These are phyloP conservation scores for Astatoreochromis straeleni DNA, from an alignment of 2,113 vertebrate species.

Conservation along the genomic window DNA sequence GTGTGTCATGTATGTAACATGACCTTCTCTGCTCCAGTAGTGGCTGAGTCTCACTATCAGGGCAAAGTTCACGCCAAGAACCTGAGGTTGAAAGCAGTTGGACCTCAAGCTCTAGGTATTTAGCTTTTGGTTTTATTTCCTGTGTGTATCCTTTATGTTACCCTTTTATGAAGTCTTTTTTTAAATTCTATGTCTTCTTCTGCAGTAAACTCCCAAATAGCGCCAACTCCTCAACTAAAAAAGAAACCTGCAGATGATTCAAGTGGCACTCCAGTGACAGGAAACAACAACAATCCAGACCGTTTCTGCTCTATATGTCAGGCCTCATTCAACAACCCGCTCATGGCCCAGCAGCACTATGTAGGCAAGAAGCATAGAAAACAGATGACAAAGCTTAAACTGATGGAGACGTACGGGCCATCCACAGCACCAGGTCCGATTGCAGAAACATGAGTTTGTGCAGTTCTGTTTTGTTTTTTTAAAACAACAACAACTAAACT, in stretches of 20 bases:
- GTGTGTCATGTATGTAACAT: constrained; percentile 91
- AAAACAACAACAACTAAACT: accelerated
- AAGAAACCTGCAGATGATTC: constrained; percentile 9
- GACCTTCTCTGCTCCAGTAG: constrained; percentile 87
- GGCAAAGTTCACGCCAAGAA: constrained; percentile 97
- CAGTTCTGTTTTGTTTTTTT: accelerated
- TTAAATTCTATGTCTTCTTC: background rate
- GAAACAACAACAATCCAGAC: constrained; percentile 72
- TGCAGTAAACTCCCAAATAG: constrained; percentile 16
- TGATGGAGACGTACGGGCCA: constrained; percentile 91
- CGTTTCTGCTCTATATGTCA: constrained; percentile 93
- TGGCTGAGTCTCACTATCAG: constrained; percentile 93
- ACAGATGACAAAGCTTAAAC: constrained; percentile 88
- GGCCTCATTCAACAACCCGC: constrained; percentile 93
- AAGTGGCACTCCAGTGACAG: background rate
- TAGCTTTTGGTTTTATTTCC: background rate
- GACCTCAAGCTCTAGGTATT: constrained; percentile 75
- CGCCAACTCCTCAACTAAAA: constrained; percentile 4
- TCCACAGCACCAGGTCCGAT: constrained; percentile 66
- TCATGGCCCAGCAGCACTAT: constrained; percentile 96
- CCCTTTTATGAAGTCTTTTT: background rate
- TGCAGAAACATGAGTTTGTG: background rate
- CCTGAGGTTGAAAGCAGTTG: constrained; percentile 79
- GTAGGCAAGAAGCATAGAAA: constrained; percentile 94
- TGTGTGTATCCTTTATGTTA: background rate